A percentile compares a stretch with the other conserved stretches of the same genome.
phyloP scores from a whole-genome alignment of 1,140 invertebrate genomes.

The Drosophila busckii region DNA sequence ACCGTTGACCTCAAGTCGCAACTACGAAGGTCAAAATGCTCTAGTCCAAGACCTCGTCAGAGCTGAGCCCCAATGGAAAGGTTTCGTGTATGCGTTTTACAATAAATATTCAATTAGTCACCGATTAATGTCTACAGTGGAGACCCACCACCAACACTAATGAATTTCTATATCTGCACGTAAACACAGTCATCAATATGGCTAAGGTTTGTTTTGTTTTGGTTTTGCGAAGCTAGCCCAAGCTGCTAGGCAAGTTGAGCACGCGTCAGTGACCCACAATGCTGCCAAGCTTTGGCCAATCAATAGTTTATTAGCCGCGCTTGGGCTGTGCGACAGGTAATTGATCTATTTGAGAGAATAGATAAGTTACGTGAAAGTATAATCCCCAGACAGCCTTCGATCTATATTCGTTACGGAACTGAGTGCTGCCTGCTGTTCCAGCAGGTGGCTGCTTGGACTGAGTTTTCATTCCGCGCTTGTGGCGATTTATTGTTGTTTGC shows the following conservation, averaged over 20 bases:
- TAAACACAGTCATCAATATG: constrained; percentile 2
- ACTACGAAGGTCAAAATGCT: constrained; percentile 49
- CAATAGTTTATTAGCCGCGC: too few relatives aligned
- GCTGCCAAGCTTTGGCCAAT: constrained; percentile 15
- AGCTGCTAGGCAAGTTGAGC: constrained; percentile 14
- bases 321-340: too few relatives aligned
- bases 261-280: constrained; percentile 54
- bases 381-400: constrained; percentile 7
- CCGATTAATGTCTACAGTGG: neutral
- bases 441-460: too few relatives aligned
- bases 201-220: constrained; percentile 24
- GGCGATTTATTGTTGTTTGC: constrained; percentile 24
- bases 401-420: constrained; percentile 42
- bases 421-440: constrained; percentile 24
- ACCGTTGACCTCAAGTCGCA: constrained; percentile 61
- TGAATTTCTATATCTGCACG: constrained; percentile 14
- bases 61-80: constrained; percentile 32
- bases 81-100: constrained; percentile 31
- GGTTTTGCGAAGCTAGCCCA: neutral
- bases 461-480: constrained; percentile 46
- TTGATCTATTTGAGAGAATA: too few relatives aligned
- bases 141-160: constrained; percentile 9
- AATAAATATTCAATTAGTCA: constrained; percentile 29
- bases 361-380: too few relatives aligned
- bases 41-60: constrained; percentile 20